A percentile compares a stretch with the other conserved stretches of the same genome.
Evolutionary conservation across 53 echinoderm and acorn worm genomes (phyloP).

Genomic region (Paracentrotus lividus): DNA sequence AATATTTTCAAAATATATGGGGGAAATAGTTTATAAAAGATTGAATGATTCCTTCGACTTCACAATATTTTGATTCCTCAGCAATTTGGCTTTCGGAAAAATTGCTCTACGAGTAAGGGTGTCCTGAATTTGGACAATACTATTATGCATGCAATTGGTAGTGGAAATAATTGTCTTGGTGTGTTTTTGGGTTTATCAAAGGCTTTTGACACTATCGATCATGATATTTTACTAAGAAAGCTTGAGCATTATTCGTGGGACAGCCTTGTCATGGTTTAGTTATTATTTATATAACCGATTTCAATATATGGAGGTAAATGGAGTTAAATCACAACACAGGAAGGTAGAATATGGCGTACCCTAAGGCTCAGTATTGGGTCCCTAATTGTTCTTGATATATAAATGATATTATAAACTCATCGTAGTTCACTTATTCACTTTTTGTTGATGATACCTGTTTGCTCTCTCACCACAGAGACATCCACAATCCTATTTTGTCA

Average conservation of each 20-base stretch:
- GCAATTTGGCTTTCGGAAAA: constrained; percentile 29
- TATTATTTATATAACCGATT: neutral
- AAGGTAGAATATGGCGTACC: too few species aligned
- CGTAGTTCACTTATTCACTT: constrained; percentile 24
- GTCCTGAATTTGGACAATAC: neutral
- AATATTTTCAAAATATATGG: constrained; percentile 31
- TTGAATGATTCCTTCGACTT: constrained; percentile 4
- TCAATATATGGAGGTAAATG: constrained; percentile 22
- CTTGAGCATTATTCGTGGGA: neutral
- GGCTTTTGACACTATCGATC: too few species aligned
- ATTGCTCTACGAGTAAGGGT: neutral
- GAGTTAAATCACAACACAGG: too few species aligned
- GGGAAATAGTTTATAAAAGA: neutral
- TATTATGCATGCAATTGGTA: neutral
- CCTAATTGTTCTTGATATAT: neutral
- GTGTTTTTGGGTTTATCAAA: constrained; percentile 8
- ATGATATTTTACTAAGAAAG: too few species aligned
- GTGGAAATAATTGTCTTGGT: constrained; percentile 2
- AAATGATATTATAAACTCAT: constrained; percentile 15
- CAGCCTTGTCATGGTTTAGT: neutral
- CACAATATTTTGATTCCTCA: constrained; percentile 20
- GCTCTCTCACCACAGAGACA: too few species aligned
- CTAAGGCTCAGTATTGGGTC: neutral
- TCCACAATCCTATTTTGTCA: neutral
- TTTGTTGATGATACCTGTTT: too few species aligned